These are phyloP conservation scores for Neotoma lepida DNA, from an alignment of 2,113 vertebrate species.

Conservation along the genomic window DNA sequence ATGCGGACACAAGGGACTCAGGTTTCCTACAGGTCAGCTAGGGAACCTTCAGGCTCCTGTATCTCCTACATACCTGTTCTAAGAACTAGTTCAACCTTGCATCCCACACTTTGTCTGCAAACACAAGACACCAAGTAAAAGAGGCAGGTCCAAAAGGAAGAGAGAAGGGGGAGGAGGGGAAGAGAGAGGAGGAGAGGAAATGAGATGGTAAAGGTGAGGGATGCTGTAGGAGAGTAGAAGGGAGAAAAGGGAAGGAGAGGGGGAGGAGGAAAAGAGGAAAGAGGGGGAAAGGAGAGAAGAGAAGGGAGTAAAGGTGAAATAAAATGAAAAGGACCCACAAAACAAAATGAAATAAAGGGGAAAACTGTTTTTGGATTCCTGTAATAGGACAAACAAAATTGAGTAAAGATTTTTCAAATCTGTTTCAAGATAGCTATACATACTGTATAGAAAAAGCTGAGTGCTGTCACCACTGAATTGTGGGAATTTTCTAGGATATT, in stretches of 20 bases:
- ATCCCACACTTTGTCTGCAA: background rate
- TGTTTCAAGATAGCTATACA: background rate
- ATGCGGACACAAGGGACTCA: background rate
- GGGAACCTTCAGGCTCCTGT: background rate
- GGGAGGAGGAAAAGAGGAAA: background rate
- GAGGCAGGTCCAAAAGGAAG: background rate
- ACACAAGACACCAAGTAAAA: background rate
- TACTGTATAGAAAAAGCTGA: background rate
- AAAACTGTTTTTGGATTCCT: background rate
- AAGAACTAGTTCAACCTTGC: background rate
- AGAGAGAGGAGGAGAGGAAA: background rate
- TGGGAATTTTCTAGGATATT: conserved; percentile 7
- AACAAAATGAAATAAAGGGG: background rate
- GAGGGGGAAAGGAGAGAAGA: background rate
- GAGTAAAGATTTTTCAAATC: background rate
- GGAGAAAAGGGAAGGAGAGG: fast-evolving
- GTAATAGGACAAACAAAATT: background rate
- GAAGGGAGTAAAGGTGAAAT: conserved; percentile 27
- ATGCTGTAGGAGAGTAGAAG: fast-evolving
- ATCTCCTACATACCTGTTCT: background rate
- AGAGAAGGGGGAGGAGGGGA: fast-evolving
- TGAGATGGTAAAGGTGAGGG: fast-evolving
- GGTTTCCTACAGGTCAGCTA: background rate
- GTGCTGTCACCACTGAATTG: background rate
- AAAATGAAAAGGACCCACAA: conserved; percentile 49